Percentiles rank a stretch among this genome's conserved stretches.
phyloP scores from a whole-genome alignment of 2,797 vertebrate species.

The Allobates femoralis region DNA sequence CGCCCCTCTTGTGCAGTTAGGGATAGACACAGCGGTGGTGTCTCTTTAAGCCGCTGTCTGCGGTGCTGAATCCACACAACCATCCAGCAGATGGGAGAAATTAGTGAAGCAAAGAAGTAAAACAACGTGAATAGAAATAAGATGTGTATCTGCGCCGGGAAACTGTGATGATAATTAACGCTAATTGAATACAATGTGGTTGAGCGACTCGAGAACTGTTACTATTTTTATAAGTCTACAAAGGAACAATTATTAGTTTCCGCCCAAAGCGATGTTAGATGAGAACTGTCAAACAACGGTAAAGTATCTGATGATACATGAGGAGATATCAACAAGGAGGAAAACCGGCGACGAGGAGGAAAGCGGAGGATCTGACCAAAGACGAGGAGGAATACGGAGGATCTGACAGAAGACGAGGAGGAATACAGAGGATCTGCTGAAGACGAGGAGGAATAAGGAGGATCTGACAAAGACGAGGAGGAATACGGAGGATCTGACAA shows the following conservation, averaged over 20 bases:
- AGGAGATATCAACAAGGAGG: neutral
- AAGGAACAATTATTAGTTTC: slow-evolving; percentile 25
- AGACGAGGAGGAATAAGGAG: too few species aligned
- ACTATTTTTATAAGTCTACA: slow-evolving; percentile 28
- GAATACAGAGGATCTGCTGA: too few species aligned
- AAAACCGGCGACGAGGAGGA: neutral
- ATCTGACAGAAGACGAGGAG: too few species aligned
- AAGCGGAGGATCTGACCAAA: neutral
- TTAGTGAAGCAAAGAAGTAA: slow-evolving; percentile 20
- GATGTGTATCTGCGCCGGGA: slow-evolving; percentile 5
- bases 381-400: slow-evolving; percentile 19
- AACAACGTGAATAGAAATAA: slow-evolving; percentile 8
- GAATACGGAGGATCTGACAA: too few species aligned
- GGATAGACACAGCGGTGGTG: neutral
- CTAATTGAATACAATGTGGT: slow-evolving; percentile 41
- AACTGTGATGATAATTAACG: slow-evolving; percentile 38
- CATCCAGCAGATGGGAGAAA: neutral
- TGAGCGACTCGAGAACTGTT: slow-evolving; percentile 3
- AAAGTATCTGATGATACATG: slow-evolving; percentile 13
- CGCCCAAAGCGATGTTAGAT: slow-evolving; percentile 9
- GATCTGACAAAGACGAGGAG: too few species aligned
- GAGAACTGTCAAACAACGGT: slow-evolving; percentile 7
- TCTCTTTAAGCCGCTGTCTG: slow-evolving; percentile 8
- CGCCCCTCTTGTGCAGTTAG: too few species aligned
- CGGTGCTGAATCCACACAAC: slow-evolving; percentile 8